These are phyloP conservation scores for Opisthograptis luteolata DNA, from an alignment of 2,888 invertebrate species.

Conservation along the genomic window DNA sequence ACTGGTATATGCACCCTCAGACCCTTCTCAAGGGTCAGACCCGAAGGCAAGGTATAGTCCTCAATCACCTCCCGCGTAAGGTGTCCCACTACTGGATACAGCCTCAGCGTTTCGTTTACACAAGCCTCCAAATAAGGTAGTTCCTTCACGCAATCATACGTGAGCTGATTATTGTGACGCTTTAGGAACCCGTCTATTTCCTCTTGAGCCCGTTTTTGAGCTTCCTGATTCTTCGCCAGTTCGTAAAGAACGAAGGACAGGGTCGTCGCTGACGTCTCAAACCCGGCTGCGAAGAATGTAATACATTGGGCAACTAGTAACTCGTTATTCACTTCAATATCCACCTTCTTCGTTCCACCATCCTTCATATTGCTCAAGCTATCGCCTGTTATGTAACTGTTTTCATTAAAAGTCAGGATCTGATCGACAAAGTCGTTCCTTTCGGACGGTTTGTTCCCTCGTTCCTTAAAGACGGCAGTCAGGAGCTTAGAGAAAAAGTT, in stretches of 20 bases:
- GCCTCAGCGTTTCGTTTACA: constrained; percentile 55
- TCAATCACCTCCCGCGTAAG: constrained; percentile 60
- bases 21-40: constrained; percentile 56
- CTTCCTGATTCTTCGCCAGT: constrained; percentile 52
- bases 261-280: constrained; percentile 58
- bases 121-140: constrained; percentile 56
- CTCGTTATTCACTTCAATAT: constrained; percentile 61
- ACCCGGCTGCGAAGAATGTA: constrained; percentile 71
- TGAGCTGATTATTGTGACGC: constrained; percentile 44
- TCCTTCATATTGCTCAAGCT: constrained; percentile 49
- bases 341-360: constrained; percentile 41
- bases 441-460: constrained; percentile 47
- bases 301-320: constrained; percentile 81
- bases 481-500: constrained; percentile 52
- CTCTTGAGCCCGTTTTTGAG: constrained; percentile 43
- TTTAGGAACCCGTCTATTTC: constrained; percentile 55
- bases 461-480: constrained; percentile 46
- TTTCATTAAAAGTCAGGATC: constrained; percentile 50
- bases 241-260: constrained; percentile 52
- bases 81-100: constrained; percentile 61
- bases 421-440: constrained; percentile 63
- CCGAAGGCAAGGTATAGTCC: constrained; percentile 58
- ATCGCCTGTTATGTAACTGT: constrained; percentile 52
- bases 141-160: constrained; percentile 51
- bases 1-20: constrained; percentile 64